A percentile compares a stretch with the other conserved stretches of the same genome.
These are phyloP conservation scores for Epizoanthus fatuus DNA, from an alignment of 92 coral and sea anemone species.

Conservation along the genomic window DNA sequence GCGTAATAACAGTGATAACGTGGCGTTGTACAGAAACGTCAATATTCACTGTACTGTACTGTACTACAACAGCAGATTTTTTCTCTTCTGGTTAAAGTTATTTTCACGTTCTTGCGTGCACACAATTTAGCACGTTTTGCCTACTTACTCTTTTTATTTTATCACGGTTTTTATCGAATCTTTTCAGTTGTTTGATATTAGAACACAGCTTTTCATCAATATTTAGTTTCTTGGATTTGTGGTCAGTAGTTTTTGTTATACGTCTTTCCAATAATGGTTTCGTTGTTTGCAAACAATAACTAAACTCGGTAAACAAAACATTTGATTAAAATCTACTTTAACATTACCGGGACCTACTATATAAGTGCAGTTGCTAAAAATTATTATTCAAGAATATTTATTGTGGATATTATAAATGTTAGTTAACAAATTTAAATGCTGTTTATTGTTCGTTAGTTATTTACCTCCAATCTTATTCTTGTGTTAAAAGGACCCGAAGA, in stretches of 20 bases:
- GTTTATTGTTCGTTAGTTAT: not conserved
- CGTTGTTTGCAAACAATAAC: not conserved
- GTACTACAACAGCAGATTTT: too few species aligned
- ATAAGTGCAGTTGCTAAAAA: conserved; percentile 7
- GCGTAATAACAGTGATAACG: not conserved
- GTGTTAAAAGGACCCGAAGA: too few species aligned
- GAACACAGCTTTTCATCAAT: not conserved
- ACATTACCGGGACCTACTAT: not conserved
- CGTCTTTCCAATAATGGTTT: not conserved
- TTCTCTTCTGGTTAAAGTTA: too few species aligned
- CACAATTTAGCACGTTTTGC: not conserved
- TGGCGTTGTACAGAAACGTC: not conserved
- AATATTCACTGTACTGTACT: not conserved
- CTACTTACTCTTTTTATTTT: not conserved
- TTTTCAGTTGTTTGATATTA: not conserved
- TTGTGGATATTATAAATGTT: not conserved
- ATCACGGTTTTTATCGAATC: not conserved
- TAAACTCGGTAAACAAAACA: too few species aligned
- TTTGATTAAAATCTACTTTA: not conserved
- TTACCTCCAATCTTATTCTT: too few species aligned
- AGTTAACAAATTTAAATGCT: not conserved
- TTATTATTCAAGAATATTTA: conserved; percentile 5
- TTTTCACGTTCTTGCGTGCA: too few species aligned
- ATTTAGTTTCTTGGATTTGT: not conserved
- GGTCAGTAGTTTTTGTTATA: not conserved